Evolutionary conservation across 2,113 vertebrate species (phyloP).

Genomic region (Percopsis transmontana): DNA sequence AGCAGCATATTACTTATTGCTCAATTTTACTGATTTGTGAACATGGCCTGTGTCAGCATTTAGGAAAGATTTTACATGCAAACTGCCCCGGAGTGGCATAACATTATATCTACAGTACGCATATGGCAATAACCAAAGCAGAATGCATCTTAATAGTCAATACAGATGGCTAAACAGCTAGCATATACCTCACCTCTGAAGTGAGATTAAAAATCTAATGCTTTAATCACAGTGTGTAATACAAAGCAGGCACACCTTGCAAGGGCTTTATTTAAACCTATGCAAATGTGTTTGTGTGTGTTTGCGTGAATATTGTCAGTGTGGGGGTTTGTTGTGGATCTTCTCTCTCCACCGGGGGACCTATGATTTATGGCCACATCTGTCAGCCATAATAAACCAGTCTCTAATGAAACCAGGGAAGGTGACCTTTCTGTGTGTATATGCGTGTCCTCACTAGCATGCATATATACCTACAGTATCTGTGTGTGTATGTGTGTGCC

Average conservation of each 20-base stretch:
- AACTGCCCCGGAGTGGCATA: too few relatives aligned
- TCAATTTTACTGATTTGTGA: too few relatives aligned
- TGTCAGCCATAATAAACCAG: conserved; percentile 69
- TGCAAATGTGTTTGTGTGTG: conserved; percentile 12
- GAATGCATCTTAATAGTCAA: background rate
- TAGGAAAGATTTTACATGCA: too few relatives aligned
- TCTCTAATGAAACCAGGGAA: conserved; percentile 67
- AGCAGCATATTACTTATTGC: background rate
- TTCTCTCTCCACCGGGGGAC: conserved; percentile 44
- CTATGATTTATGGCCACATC: conserved; percentile 72
- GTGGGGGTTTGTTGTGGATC: conserved; percentile 56
- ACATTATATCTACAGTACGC: too few relatives aligned
- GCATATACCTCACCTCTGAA: background rate
- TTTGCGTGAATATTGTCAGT: conserved; percentile 13
- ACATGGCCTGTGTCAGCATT: too few relatives aligned
- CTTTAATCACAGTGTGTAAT: background rate
- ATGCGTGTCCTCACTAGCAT: conserved; percentile 1
- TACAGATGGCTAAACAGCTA: background rate
- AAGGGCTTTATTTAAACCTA: background rate
- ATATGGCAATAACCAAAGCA: background rate
- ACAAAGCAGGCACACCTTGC: background rate
- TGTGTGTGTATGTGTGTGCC: conserved; percentile 6
- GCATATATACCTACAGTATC: background rate
- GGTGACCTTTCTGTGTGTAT: conserved; percentile 67
- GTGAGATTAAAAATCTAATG: background rate